Conservation (phyloP, 2,113 vertebrate genomes). For the Laticauda colubrina region DNA sequence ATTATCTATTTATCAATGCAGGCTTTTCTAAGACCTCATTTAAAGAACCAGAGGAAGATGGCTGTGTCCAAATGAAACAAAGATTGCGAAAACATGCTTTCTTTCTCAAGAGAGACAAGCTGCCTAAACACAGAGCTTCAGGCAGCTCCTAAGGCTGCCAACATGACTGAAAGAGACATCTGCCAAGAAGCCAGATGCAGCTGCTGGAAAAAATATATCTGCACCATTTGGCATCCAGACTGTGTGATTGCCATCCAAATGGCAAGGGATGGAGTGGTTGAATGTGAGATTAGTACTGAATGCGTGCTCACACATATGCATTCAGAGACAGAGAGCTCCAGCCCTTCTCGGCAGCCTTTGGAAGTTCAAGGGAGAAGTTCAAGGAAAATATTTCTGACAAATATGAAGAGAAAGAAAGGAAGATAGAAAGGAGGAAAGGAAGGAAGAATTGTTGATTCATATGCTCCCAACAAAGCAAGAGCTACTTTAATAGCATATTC, state of each 20-base stretch:
- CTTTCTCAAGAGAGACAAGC: conserved; percentile 61
- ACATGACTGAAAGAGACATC: conserved; percentile 66
- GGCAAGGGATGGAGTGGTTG: conserved; percentile 70
- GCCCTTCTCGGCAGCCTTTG: conserved; percentile 69
- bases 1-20: background rate
- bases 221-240: conserved; percentile 73
- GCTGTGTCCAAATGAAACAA: conserved; percentile 46
- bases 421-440: accelerated
- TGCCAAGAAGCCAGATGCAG: conserved; percentile 82
- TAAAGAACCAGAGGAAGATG: conserved; percentile 23
- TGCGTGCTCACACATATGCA: background rate
- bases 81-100: conserved; percentile 62
- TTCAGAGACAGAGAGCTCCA: conserved; percentile 43
- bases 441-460: background rate
- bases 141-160: conserved; percentile 71
- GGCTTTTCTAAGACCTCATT: accelerated
- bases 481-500: background rate
- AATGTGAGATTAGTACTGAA: conserved; percentile 70
- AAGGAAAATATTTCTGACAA: conserved; percentile 77
- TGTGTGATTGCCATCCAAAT: conserved; percentile 71
- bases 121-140: conserved; percentile 75
- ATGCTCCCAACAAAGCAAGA: background rate
- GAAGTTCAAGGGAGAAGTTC: conserved; percentile 71
- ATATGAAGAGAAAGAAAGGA: conserved; percentile 45
- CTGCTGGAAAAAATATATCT: conserved; percentile 81